phyloP scores from a whole-genome alignment of 2,888 invertebrate genomes.

The Eucriotettix oculatus region DNA sequence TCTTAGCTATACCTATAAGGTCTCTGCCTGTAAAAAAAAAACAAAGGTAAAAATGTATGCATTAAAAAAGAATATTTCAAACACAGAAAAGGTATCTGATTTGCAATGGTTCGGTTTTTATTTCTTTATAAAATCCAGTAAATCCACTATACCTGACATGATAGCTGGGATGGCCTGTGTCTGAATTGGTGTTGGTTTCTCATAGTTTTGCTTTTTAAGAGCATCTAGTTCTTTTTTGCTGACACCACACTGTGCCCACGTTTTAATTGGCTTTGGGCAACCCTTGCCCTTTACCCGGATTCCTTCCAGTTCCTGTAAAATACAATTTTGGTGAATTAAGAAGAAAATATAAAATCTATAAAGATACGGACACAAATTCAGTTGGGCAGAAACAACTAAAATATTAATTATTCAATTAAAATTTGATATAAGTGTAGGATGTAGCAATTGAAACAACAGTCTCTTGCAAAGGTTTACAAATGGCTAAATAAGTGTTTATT shows the following conservation, averaged over 20 bases:
- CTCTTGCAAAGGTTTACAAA: too few relatives aligned
- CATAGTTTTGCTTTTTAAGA: constrained; percentile 76
- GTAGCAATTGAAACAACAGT: too few relatives aligned
- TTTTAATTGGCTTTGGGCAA: constrained; percentile 86
- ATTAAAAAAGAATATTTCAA: background rate
- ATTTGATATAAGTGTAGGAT: too few relatives aligned
- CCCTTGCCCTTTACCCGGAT: constrained; percentile 92
- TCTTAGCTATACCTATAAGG: constrained; percentile 97
- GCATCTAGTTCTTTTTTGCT: constrained; percentile 89
- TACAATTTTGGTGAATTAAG: too few relatives aligned
- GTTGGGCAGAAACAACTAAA: too few relatives aligned
- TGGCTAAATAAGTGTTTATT: too few relatives aligned
- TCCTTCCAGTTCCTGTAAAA: constrained; percentile 63
- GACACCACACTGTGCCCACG: constrained; percentile 97
- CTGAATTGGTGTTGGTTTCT: constrained; percentile 97
- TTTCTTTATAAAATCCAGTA: background rate
- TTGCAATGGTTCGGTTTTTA: background rate
- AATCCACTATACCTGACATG: constrained; percentile 56
- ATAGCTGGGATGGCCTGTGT: constrained; percentile 94
- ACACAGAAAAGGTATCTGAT: background rate
- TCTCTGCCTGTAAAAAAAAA: constrained; percentile 40
- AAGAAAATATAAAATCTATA: too few relatives aligned
- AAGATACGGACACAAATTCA: too few relatives aligned
- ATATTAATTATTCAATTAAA: too few relatives aligned
- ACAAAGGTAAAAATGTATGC: background rate